These are phyloP conservation scores for Macrosoma leucophasiata DNA, from an alignment of 2,888 invertebrate genomes.

Conservation along the genomic window DNA sequence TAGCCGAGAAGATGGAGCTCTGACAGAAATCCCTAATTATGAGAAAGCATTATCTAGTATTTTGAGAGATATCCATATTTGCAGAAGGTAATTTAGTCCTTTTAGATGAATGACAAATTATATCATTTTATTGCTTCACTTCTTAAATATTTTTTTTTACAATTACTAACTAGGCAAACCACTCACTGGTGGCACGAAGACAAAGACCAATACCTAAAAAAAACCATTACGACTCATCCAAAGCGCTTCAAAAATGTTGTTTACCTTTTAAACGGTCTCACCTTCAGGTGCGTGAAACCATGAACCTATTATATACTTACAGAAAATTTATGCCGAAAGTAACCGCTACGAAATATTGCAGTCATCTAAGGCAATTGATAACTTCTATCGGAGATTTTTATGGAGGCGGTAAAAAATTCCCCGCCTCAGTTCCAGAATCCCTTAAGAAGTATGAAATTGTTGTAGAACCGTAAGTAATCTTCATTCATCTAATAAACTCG, in stretches of 20 bases:
- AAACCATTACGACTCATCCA: no score
- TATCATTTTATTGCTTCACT: conserved; percentile 14
- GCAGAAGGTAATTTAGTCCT: conserved; percentile 80
- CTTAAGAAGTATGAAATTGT: conserved; percentile 87
- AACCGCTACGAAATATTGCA: conserved; percentile 90
- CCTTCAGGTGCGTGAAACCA: no score
- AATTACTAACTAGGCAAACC: conserved; percentile 11
- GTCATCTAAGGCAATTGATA: conserved; percentile 87
- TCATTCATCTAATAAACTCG: no score
- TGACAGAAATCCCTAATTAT: conserved; percentile 86
- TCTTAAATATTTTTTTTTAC: conserved; percentile 33
- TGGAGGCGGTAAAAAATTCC: conserved; percentile 75
- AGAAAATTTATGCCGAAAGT: conserved; percentile 95
- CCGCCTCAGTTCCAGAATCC: conserved; percentile 82
- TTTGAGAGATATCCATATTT: conserved; percentile 87
- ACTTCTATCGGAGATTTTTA: conserved; percentile 86
- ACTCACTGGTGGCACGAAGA: no score
- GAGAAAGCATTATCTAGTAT: conserved; percentile 90
- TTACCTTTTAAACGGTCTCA: no score
- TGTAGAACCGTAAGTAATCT: conserved; percentile 91
- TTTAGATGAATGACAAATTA: conserved; percentile 22
- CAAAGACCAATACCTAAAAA: no score
- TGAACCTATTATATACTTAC: no score
- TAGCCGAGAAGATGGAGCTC: conserved; percentile 81
- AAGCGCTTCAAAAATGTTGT: no score